Conservation (phyloP, 2,888 invertebrate genomes). For the Prenolepis imparis region DNA sequence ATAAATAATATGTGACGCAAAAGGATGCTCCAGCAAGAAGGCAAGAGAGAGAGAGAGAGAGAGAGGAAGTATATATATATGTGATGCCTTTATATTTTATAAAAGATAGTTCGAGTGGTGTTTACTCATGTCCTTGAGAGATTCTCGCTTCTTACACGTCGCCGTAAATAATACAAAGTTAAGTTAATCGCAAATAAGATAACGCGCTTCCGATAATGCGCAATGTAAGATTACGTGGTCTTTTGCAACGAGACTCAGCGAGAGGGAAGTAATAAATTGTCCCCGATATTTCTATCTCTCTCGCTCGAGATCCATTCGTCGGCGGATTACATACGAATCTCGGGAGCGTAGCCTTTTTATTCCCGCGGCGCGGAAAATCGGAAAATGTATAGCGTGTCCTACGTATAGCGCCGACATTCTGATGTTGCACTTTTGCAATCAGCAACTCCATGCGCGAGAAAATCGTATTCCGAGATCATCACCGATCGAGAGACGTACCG, state of each 20-base stretch:
- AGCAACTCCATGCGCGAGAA: conserved; percentile 72
- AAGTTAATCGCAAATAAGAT: conserved; percentile 37
- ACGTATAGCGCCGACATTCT: conserved; percentile 42
- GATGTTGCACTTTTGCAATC: conserved; percentile 70
- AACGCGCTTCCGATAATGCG: conserved; percentile 31
- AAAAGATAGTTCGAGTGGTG: conserved; percentile 40
- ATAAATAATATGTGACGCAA: conserved; percentile 52
- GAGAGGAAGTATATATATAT: neutral
- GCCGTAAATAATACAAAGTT: conserved; percentile 34
- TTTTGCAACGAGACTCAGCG: conserved; percentile 44
- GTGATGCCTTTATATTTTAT: neutral
- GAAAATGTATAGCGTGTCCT: conserved; percentile 46
- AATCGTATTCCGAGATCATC: conserved; percentile 73
- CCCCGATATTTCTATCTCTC: conserved; percentile 41
- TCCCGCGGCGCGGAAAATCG: conserved; percentile 36
- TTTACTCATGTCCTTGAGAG: conserved; percentile 21
- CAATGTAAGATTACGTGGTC: conserved; percentile 39
- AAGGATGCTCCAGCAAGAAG: conserved; percentile 2
- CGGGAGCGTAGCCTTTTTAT: conserved; percentile 38
- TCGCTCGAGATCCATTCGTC: conserved; percentile 35
- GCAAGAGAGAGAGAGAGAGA: neutral
- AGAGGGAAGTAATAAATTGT: conserved; percentile 48
- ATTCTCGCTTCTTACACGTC: conserved; percentile 6
- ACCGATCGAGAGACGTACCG: conserved; percentile 69
- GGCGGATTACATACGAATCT: conserved; percentile 42